These are phyloP conservation scores for Acleris laterana DNA, from an alignment of 2,888 invertebrate species.

Conservation along the genomic window DNA sequence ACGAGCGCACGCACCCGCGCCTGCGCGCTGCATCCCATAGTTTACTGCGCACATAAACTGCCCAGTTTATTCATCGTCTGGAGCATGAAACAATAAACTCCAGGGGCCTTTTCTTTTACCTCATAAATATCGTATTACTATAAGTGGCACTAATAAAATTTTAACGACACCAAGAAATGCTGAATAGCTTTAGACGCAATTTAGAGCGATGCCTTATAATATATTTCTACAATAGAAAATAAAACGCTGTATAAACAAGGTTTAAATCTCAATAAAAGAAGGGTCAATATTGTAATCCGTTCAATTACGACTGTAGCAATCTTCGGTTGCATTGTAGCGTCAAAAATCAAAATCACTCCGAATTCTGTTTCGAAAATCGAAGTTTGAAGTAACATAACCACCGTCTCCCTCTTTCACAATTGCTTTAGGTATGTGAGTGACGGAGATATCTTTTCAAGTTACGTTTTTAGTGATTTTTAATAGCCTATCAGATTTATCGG, in stretches of 20 bases:
- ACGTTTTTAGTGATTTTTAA: too few relatives aligned
- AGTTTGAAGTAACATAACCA: too few relatives aligned
- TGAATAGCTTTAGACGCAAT: constrained; percentile 15
- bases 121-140: constrained; percentile 78
- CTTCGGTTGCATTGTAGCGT: neutral
- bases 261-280: constrained; percentile 12
- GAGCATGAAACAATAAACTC: constrained; percentile 75
- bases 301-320: neutral
- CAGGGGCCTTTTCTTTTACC: constrained; percentile 60
- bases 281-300: constrained; percentile 4
- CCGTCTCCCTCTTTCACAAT: too few relatives aligned
- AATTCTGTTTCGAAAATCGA: too few relatives aligned
- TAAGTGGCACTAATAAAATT: constrained; percentile 73
- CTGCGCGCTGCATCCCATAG: constrained; percentile 28
- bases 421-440: too few relatives aligned
- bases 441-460: too few relatives aligned
- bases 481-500: neutral
- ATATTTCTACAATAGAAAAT: constrained; percentile 15
- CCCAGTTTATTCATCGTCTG: constrained; percentile 69
- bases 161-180: constrained; percentile 64
- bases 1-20: constrained; percentile 7
- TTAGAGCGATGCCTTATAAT: constrained; percentile 11
- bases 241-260: neutral
- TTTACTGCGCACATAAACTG: constrained; percentile 70
- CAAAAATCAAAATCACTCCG: too few relatives aligned